These are phyloP conservation scores for Zapus hudsonius DNA, from an alignment of 2,113 vertebrate genomes.

Conservation along the genomic window DNA sequence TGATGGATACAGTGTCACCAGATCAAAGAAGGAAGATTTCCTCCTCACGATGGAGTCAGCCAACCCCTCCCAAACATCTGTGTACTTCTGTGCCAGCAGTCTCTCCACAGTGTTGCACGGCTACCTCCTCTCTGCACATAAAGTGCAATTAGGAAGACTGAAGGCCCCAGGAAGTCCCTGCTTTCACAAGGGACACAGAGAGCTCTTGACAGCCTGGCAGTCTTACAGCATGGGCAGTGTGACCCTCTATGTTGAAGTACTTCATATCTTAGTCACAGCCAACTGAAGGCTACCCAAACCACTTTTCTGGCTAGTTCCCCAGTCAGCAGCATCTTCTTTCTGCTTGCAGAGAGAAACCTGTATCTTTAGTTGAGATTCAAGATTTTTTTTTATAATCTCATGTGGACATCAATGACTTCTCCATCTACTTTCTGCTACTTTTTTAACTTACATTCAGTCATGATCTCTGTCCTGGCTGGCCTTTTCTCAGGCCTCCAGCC, in stretches of 20 bases:
- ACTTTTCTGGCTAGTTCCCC: neutral
- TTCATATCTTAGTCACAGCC: neutral
- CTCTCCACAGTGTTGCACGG: neutral
- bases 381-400: neutral
- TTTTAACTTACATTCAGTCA: neutral
- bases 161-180: neutral
- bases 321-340: neutral
- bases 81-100: conserved; percentile 64
- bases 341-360: neutral
- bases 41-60: neutral
- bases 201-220: too few relatives aligned
- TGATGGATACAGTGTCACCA: neutral
- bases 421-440: accelerated
- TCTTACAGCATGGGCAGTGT: accelerated
- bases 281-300: too few relatives aligned
- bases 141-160: neutral
- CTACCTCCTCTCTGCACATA: neutral
- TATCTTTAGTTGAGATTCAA: neutral
- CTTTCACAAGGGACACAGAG: neutral
- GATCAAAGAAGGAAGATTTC: accelerated
- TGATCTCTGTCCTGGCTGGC: neutral
- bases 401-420: neutral
- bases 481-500: neutral
- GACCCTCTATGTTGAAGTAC: neutral
- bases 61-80: neutral